phyloP scores from a whole-genome alignment of 2,113 vertebrate genomes.

The Arothron firmamentum region DNA sequence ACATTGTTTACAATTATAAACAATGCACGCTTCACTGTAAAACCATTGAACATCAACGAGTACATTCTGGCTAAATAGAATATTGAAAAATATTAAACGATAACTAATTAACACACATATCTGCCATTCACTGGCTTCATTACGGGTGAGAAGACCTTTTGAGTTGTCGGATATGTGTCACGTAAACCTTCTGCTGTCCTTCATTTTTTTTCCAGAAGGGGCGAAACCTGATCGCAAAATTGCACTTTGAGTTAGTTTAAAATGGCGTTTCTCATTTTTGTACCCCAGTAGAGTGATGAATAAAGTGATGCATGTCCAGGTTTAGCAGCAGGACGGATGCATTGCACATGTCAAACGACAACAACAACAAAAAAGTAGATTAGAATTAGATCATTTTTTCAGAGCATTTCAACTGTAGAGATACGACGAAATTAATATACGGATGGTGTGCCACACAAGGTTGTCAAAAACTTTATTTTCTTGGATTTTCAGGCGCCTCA shows the following conservation, averaged over 20 bases:
- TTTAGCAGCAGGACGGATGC: neutral
- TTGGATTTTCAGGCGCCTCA: slow-evolving; percentile 11
- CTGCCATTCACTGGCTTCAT: slow-evolving; percentile 14
- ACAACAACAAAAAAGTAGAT: too few relatives aligned
- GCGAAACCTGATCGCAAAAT: too few relatives aligned
- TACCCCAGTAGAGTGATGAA: neutral
- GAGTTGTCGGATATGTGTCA: neutral
- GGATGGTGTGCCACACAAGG: too few relatives aligned
- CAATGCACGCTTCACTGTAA: slow-evolving; percentile 23
- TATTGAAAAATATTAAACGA: neutral
- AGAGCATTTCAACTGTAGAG: neutral
- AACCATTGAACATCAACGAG: neutral
- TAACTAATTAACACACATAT: neutral
- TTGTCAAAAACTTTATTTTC: neutral
- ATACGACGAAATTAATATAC: neutral
- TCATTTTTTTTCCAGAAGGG: too few relatives aligned
- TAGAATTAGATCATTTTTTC: neutral
- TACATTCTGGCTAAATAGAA: slow-evolving; percentile 1
- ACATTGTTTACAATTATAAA: neutral
- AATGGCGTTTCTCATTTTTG: neutral
- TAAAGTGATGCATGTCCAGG: neutral
- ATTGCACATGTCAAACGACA: neutral
- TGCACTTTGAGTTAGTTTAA: too few relatives aligned
- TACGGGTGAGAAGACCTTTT: neutral
- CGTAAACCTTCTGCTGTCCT: too few relatives aligned